Evolutionary conservation across 2,797 vertebrate species (phyloP), one percentile per base, ranked within the genome.

Genomic region (Lepilemur septentrionalis): DNA sequence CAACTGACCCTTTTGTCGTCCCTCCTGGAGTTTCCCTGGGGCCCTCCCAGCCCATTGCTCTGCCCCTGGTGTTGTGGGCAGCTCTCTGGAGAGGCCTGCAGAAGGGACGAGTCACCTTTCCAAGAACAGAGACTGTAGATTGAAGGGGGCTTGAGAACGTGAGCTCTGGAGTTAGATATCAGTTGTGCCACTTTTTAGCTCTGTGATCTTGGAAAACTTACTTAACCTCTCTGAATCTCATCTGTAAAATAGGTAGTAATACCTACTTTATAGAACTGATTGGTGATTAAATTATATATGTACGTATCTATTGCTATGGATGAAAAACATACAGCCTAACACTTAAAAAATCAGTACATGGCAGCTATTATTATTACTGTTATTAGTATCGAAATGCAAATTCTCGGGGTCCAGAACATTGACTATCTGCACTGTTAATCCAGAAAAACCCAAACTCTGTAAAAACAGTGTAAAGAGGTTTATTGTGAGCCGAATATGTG

Each of bases 1-100:
- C 10, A 1, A 10, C 95, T 88, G 94, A 94, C 97, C 96, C 89
- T 89, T 97, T 94, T 93, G 73, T 57, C 92, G 96, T 85, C 35
- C 46, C 15, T 10, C 30, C 3, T 41, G 2, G 18, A 14, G 4
- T 61, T 70, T 75, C 52, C 30, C 55, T 30, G 52, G 43, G 17
- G 22, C 22, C 38, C 43, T 61, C 59, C 18, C 13, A 12, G 4
- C 46, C 30, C 10, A 1, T 0, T 14, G 35, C 46, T 92, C 43
- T 32, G 48, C 41, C 8, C 0, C 55, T 43, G 67, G 52, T 2
- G 30, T 78, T 61, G n/a, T 3, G 57, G 72, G 20, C 41, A 52
- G 61, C 57, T 91, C 63, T 75, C 87, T 30, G 18, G 35, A 93
- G 67, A 92, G 67, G 20, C 57, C 91, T 30, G 2, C 2, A 22